Percentiles rank a stretch among this genome's conserved stretches.
These are phyloP conservation scores for Amorpha juglandis DNA, from an alignment of 2,888 invertebrate species.

Conservation along the genomic window DNA sequence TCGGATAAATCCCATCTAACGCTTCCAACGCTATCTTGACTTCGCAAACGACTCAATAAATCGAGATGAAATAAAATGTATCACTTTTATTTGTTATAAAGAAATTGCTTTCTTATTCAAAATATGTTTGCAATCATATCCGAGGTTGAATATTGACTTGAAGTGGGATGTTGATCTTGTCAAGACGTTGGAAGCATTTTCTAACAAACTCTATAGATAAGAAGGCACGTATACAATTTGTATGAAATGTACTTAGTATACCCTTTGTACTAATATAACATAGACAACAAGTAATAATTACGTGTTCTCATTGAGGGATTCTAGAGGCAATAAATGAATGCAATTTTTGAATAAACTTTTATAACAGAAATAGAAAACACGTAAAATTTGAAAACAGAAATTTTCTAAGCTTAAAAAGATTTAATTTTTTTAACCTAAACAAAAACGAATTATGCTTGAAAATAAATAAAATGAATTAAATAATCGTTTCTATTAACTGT, in stretches of 20 bases:
- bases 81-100: neutral
- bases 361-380: conserved; percentile 7
- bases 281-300: neutral
- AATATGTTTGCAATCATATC: neutral
- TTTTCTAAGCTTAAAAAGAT: too few species aligned
- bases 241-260: conserved; percentile 19
- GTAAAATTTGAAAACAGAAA: too few species aligned
- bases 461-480: neutral
- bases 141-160: neutral
- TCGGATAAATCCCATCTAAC: neutral
- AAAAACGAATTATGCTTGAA: neutral
- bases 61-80: conserved; percentile 1
- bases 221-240: conserved; percentile 23
- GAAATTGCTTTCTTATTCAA: neutral
- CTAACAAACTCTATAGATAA: conserved; percentile 14
- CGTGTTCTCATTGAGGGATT: conserved; percentile 21
- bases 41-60: conserved; percentile 11
- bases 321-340: neutral
- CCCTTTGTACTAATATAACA: conserved; percentile 14
- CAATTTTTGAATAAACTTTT: conserved; percentile 1
- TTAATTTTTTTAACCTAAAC: too few species aligned
- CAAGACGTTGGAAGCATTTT: neutral
- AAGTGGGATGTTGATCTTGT: neutral
- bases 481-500: conserved; percentile 1
- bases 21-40: conserved; percentile 2